These are phyloP conservation scores for Aselliscus stoliczkanus DNA, from an alignment of 2,797 vertebrate species.

Conservation along the genomic window DNA sequence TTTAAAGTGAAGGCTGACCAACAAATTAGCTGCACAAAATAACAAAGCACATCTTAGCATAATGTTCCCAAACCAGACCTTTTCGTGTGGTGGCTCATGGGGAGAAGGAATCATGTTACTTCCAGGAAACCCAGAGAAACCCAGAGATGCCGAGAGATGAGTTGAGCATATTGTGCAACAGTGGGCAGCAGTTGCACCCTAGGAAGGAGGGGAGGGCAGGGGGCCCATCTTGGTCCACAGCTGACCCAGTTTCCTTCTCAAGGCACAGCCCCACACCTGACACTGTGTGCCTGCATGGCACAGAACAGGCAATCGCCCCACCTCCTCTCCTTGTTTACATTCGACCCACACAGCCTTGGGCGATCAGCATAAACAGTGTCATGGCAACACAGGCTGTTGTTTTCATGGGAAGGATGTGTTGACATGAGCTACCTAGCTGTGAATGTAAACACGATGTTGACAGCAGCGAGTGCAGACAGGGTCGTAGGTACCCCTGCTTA, in stretches of 20 bases:
- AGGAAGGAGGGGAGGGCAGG: too few species aligned
- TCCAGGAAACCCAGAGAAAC: not conserved
- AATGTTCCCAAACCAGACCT: not conserved
- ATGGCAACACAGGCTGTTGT: not conserved
- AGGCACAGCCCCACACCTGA: not conserved
- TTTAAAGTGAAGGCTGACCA: not conserved
- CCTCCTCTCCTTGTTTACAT: not conserved
- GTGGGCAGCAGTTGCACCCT: not conserved
- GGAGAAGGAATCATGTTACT: not conserved
- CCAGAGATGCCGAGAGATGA: not conserved
- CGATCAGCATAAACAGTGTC: not conserved
- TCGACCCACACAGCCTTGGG: not conserved
- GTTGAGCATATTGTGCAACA: not conserved
- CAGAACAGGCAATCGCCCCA: too few species aligned
- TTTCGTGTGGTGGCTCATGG: not conserved
- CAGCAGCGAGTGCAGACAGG: not conserved
- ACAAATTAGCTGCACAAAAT: not conserved
- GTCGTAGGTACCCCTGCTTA: constrained; percentile 25
- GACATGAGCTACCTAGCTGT: constrained; percentile 58
- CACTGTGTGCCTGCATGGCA: not conserved
- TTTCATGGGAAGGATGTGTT: constrained; percentile 49
- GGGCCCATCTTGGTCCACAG: rapidly evolving
- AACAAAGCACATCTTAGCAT: not conserved
- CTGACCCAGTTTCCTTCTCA: not conserved
- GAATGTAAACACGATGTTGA: constrained; percentile 54